Evolutionary conservation across 2,113 vertebrate species (phyloP).

Genomic region (Corythaeola cristata): DNA sequence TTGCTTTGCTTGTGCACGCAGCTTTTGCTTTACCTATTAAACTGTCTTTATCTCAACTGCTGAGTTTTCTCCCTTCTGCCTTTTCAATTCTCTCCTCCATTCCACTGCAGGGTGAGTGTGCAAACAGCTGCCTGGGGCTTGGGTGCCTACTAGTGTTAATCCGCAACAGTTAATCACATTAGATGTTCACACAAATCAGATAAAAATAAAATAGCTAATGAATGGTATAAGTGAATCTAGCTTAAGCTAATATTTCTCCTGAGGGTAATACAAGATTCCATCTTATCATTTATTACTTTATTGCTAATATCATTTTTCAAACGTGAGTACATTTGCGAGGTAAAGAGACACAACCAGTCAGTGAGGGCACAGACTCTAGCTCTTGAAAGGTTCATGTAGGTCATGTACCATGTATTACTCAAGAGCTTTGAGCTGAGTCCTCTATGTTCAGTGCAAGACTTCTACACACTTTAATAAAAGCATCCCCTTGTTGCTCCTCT

Average conservation of each 20-base stretch:
- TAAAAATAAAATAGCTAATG: neutral
- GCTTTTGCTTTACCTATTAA: neutral
- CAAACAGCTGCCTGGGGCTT: fast-evolving
- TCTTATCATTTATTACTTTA: neutral
- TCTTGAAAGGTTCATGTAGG: neutral
- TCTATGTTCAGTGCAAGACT: neutral
- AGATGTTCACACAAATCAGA: neutral
- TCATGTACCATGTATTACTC: neutral
- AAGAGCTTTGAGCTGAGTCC: neutral
- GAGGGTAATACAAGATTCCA: neutral
- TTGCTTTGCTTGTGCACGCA: neutral
- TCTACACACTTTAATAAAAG: neutral
- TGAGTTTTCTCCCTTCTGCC: neutral
- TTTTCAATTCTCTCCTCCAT: neutral
- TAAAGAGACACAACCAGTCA: neutral
- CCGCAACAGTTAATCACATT: neutral
- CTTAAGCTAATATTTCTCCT: neutral
- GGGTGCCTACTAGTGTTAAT: neutral
- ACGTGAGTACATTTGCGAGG: neutral
- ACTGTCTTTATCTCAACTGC: neutral
- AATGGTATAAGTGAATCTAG: neutral
- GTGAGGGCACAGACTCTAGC: neutral
- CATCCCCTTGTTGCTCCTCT: neutral
- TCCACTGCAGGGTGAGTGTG: fast-evolving
- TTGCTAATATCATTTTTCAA: neutral